Evolutionary conservation across 2,113 vertebrate species (phyloP).

Genomic region (Mesitornis unicolor): DNA sequence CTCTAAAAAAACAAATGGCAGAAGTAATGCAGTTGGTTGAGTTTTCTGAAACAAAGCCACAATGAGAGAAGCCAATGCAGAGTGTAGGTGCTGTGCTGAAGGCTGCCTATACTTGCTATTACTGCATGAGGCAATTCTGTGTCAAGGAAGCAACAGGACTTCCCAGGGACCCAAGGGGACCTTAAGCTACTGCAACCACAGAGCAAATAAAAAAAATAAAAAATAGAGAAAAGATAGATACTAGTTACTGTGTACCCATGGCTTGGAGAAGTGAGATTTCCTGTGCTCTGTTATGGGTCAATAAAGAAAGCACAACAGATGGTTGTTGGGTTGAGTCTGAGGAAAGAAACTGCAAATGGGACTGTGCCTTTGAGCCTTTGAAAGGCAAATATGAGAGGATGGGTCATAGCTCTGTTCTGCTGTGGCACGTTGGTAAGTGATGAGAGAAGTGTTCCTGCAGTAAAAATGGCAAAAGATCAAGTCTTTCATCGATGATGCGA

Average conservation of each 20-base stretch:
- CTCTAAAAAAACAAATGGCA: not conserved
- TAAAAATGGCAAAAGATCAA: not conserved
- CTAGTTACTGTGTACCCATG: not conserved
- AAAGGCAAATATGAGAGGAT: not conserved
- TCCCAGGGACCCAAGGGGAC: not conserved
- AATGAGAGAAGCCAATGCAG: not conserved
- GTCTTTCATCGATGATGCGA: not conserved
- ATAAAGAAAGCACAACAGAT: not conserved
- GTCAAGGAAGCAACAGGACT: not conserved
- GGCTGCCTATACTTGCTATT: not conserved
- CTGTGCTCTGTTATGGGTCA: not conserved
- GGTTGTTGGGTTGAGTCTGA: not conserved
- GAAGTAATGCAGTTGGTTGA: not conserved
- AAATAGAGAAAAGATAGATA: not conserved
- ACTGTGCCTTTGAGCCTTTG: not conserved
- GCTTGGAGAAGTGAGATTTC: not conserved
- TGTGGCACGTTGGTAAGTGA: not conserved
- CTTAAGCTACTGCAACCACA: not conserved
- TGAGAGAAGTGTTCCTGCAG: constrained; percentile 35
- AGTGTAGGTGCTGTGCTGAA: not conserved
- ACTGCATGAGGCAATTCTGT: not conserved
- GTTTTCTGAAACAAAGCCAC: not conserved
- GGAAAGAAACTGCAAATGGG: not conserved
- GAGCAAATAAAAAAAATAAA: not conserved
- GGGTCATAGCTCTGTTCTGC: constrained; percentile 14